Conservation (phyloP, 2,113 vertebrate species). For the Baryphthengus martii region DNA sequence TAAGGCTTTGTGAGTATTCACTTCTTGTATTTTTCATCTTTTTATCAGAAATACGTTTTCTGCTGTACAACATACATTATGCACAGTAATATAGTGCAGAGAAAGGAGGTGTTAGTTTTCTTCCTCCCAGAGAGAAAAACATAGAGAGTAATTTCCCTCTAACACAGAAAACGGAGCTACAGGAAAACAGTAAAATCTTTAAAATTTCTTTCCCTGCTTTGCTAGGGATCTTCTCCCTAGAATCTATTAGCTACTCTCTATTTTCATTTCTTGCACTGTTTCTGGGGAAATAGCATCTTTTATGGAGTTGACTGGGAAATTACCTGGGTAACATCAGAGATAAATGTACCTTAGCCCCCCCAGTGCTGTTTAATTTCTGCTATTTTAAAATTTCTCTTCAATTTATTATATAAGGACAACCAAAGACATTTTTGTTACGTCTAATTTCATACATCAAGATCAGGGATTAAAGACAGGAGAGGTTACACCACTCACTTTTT, state of each 20-base stretch:
- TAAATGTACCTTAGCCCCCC: neutral
- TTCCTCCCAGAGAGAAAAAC: neutral
- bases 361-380: neutral
- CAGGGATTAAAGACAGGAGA: neutral
- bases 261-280: neutral
- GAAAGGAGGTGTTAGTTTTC: neutral
- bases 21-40: neutral
- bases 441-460: neutral
- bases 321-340: neutral
- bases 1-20: neutral
- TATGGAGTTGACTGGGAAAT: neutral
- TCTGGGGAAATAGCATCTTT: neutral
- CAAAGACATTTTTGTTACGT: neutral
- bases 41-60: neutral
- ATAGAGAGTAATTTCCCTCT: neutral
- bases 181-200: neutral
- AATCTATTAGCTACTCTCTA: neutral
- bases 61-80: neutral
- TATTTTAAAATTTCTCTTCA: neutral
- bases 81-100: neutral
- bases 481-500: neutral
- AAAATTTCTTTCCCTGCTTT: neutral
- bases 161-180: neutral
- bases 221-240: neutral
- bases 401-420: neutral